Conservation (phyloP, 2,888 invertebrate genomes). For the Chorisops tibialis region DNA sequence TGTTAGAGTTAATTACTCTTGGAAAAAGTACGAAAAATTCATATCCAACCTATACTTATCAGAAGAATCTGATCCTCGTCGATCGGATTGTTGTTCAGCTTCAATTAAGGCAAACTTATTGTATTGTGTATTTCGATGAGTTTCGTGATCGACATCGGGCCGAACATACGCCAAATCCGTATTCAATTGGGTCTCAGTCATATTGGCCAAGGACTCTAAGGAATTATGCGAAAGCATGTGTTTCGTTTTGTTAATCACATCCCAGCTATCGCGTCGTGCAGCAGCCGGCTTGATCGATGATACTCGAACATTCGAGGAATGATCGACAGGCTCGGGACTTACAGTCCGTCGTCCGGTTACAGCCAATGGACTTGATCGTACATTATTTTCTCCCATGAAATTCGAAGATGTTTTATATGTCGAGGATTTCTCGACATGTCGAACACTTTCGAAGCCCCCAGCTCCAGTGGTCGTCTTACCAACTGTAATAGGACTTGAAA, state of each 20-base stretch:
- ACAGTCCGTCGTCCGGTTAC: constrained; percentile 57
- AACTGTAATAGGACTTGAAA: constrained; percentile 48
- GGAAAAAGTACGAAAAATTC: not conserved
- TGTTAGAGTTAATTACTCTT: not conserved
- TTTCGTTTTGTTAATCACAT: constrained; percentile 75
- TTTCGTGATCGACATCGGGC: constrained; percentile 59
- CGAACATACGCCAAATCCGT: constrained; percentile 52
- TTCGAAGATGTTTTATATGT: constrained; percentile 56
- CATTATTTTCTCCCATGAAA: constrained; percentile 49
- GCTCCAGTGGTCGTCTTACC: constrained; percentile 36
- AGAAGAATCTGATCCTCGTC: constrained; percentile 45
- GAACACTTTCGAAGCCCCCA: constrained; percentile 45
- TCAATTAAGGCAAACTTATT: constrained; percentile 56
- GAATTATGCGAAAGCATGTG: constrained; percentile 69
- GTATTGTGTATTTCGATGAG: constrained; percentile 60
- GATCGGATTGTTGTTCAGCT: constrained; percentile 39
- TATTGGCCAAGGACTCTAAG: constrained; percentile 66
- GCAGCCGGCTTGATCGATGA: constrained; percentile 59
- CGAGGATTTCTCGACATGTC: constrained; percentile 53
- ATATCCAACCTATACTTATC: constrained; percentile 38
- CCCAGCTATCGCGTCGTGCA: constrained; percentile 74
- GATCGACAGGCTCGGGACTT: constrained; percentile 57
- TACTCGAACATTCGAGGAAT: constrained; percentile 59
- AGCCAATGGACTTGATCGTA: constrained; percentile 56
- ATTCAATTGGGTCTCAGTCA: constrained; percentile 61